A percentile compares a stretch with the other conserved stretches of the same genome.
Evolutionary conservation across 2,888 invertebrate species (phyloP).

Genomic region (Dasypolia templi): DNA sequence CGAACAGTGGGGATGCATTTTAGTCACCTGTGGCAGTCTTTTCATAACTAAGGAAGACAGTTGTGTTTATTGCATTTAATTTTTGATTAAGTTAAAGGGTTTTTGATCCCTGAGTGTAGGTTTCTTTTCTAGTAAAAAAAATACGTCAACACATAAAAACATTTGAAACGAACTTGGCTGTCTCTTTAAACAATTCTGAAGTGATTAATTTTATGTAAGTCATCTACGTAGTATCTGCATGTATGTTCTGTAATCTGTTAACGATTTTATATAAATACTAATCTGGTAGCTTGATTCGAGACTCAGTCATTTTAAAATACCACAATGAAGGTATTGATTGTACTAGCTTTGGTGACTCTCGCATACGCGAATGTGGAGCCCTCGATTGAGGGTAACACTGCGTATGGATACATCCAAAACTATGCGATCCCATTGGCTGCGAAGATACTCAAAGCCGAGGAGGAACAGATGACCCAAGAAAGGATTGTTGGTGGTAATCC

Average conservation of each 20-base stretch:
- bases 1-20: not conserved
- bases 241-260: conserved; percentile 45
- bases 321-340: conserved; percentile 61
- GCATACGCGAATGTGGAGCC: conserved; percentile 50
- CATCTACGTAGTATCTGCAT: conserved; percentile 18
- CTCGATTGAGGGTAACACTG: conserved; percentile 59
- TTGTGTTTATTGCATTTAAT: too few relatives aligned
- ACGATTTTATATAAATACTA: conserved; percentile 59
- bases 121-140: too few relatives aligned
- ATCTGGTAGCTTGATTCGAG: conserved; percentile 1
- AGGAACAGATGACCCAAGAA: conserved; percentile 67
- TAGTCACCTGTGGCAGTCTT: not conserved
- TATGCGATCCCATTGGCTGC: conserved; percentile 73
- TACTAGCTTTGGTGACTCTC: conserved; percentile 57
- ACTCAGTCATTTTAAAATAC: conserved; percentile 28
- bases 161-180: not conserved
- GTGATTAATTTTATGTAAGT: conserved; percentile 20
- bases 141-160: not conserved
- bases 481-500: conserved; percentile 77
- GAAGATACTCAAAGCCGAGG: conserved; percentile 74
- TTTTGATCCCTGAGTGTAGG: too few relatives aligned
- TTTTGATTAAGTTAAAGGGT: too few relatives aligned
- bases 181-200: not conserved
- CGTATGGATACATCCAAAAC: conserved; percentile 73
- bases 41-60: not conserved